These are phyloP conservation scores for Popillia japonica DNA, from an alignment of 1,140 invertebrate genomes.

Conservation along the genomic window DNA sequence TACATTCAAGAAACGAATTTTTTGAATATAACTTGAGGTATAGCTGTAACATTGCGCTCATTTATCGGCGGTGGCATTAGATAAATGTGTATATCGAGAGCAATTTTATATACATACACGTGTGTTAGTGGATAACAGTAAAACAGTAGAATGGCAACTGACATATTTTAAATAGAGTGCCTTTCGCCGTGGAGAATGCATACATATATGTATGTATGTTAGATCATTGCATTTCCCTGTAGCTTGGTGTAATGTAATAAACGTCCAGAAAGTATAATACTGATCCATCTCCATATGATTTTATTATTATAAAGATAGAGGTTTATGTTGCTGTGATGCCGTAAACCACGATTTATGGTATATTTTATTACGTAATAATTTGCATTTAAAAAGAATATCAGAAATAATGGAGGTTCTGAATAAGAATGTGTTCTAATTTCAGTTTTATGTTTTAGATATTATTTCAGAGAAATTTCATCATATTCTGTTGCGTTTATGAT, in stretches of 20 bases:
- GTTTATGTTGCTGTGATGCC: not conserved
- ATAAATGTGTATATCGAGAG: constrained; percentile 24
- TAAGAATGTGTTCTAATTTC: too few species aligned
- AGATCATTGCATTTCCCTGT: not conserved
- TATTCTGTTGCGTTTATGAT: too few species aligned
- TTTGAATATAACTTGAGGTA: not conserved
- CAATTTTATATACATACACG: constrained; percentile 15
- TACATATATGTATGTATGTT: not conserved
- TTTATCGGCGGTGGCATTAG: not conserved
- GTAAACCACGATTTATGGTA: not conserved
- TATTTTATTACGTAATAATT: constrained; percentile 5
- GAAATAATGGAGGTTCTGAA: not conserved
- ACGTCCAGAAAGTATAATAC: not conserved
- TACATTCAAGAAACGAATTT: constrained; percentile 22
- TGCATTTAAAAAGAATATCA: not conserved
- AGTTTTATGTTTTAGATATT: too few species aligned
- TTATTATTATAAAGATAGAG: not conserved
- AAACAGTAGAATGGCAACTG: constrained; percentile 23
- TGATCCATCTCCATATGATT: not conserved
- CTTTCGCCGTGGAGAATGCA: not conserved
- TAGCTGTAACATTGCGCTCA: constrained; percentile 8
- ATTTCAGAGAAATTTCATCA: too few species aligned
- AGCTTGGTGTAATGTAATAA: not conserved
- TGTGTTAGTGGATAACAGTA: constrained; percentile 17
- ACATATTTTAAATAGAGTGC: constrained; percentile 18